Conservation (phyloP, 2,113 vertebrate genomes). For the Chlamydotis undulata region DNA sequence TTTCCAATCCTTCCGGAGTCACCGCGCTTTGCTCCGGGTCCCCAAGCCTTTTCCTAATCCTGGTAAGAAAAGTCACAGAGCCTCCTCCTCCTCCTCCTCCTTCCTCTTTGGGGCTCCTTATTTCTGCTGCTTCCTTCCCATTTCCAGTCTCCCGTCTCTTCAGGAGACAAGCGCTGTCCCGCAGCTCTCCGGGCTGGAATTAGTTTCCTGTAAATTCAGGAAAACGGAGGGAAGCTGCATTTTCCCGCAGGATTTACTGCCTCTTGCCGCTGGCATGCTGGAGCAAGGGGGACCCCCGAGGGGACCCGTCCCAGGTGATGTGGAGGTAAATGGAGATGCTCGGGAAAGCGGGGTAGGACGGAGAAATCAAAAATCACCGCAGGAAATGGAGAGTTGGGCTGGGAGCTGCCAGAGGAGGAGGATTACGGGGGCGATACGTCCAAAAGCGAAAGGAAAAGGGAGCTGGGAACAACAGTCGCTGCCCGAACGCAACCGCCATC, state of each 20-base stretch:
- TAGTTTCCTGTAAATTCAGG: background rate
- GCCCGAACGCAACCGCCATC: background rate
- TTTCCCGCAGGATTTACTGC: background rate
- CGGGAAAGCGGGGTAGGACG: background rate
- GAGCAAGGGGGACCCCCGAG: background rate
- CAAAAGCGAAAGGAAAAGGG: background rate
- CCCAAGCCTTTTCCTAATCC: no score
- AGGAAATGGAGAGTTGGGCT: background rate
- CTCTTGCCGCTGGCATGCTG: background rate
- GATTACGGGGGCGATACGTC: background rate
- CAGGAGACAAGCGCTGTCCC: background rate
- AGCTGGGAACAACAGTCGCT: background rate
- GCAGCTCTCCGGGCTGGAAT: background rate
- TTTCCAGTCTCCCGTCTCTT: background rate
- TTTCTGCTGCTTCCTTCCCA: background rate
- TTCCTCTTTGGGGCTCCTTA: background rate
- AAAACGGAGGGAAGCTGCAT: background rate
- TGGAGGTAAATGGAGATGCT: background rate
- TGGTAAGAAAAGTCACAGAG: background rate
- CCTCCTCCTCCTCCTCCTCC: no score
- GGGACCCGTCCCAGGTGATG: background rate
- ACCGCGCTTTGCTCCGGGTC: accelerated
- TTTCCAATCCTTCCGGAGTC: background rate
- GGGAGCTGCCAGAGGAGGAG: background rate
- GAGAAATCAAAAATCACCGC: background rate